Evolutionary conservation across 1,140 invertebrate species (phyloP), one percentile per base, ranked within the genome.

Genomic region (Triops longicaudatus): DNA sequence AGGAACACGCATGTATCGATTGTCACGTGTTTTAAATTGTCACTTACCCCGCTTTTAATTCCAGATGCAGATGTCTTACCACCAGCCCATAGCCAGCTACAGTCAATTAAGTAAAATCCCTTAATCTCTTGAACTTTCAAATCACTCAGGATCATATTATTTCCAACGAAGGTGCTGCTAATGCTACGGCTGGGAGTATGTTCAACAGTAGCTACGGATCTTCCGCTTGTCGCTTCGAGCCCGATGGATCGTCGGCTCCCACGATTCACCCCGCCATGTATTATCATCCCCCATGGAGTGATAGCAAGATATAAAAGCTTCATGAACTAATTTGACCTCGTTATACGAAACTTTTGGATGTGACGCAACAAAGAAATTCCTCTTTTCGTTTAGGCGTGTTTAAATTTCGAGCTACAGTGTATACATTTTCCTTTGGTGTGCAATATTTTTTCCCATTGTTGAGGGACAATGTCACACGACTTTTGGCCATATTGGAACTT

Each of bases 151-250:
- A 63, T 12, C 50, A n/a, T n/a, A 63, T 22, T 1, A 63, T 63
- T 63, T 63, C 50, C 22, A 14, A 12, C 50, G 6, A 63, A 63
- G 50, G 50, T 63, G 50, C 50, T 22, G 50, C 50, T 5, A 63
- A 63, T 17, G 50, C 50, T 17, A 22, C 50, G 10, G 50, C 50
- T 22, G 50, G 50, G 22, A 63, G 50, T 9, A 14, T 63, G 10
- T 63, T 63, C 22, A 63, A 63, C 22, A 63, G 50, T 17, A 63
- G 50, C 50, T 63, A 63, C 50, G 50, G 50, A 63, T n/a, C 50
- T n/a, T 22, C 50, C 50, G 50, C 50, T 63, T 63, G 50, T 63
- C 50, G 50, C 14, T 63, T 63, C 17, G 50, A 63, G 17, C 22
- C 50, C 17, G 50, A 63, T 22, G 50, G 50, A 63, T 63, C 50